Evolutionary conservation across 2,797 vertebrate species (phyloP).

Genomic region (Microctenopoma stevenorrisi): DNA sequence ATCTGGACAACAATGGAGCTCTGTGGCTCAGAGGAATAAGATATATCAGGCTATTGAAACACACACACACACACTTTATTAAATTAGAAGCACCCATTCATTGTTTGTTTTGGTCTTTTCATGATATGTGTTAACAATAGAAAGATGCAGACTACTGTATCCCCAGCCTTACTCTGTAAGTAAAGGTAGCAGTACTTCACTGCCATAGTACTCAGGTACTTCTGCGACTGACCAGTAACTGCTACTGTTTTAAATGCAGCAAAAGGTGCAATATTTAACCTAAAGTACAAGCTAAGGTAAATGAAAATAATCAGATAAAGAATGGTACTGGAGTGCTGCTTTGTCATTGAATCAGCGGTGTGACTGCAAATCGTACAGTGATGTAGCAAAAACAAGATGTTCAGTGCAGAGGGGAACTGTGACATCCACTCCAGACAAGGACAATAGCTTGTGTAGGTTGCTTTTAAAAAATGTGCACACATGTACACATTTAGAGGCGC

Average conservation of each 20-base stretch:
- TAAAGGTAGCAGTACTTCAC: background rate
- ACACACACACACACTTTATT: no score
- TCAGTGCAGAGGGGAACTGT: background rate
- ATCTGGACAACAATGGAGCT: slow-evolving; percentile 1
- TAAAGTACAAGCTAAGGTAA: background rate
- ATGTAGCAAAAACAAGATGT: background rate
- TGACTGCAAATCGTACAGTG: background rate
- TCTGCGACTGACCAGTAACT: no score
- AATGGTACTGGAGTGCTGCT: background rate
- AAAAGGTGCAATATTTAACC: no score
- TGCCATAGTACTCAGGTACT: no score
- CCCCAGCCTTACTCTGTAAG: background rate
- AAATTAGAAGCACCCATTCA: background rate
- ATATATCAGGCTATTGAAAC: background rate
- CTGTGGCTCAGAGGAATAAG: background rate
- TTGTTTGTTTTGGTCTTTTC: background rate
- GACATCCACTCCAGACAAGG: background rate
- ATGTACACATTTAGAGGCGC: background rate
- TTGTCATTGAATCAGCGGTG: background rate
- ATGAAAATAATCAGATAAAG: background rate
- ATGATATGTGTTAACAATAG: background rate
- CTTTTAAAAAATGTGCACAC: slow-evolving; percentile 6
- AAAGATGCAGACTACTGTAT: background rate
- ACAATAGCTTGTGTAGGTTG: background rate
- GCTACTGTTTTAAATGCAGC: no score